Base-by-base conservation (phyloP, 92 coral and sea anemone species). In the Virgularia gustaviana region DNA sequence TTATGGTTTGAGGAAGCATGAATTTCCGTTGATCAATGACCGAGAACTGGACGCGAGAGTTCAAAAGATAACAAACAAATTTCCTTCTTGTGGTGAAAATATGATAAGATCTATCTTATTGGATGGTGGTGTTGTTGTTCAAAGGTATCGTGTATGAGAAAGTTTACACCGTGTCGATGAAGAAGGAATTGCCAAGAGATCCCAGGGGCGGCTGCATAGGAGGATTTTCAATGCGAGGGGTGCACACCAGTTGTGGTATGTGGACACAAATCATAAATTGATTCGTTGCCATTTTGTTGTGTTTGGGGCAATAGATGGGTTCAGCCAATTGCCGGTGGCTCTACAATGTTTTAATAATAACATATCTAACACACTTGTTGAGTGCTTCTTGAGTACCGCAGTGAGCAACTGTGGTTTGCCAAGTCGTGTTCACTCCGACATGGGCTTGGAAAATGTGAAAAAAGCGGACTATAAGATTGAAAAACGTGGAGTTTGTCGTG, bases 381-480 rank as follows among this genome's bases (percentile, higher is more conserved):
- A 65, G 49, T 61, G 51, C 42, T 87, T 80, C 76, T 49, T 76
- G 28, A 55, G 49, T 63, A 47, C 22, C 6, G 92, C 84, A 59
- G 85, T 87, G 49, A 59, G 60, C 47, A 71, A 68, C 61, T 87
- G 44, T 87, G 88, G 88, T 52, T 66, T 87, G n/a, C 92, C 88
- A 15, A 87, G 92, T 73, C 78, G 90, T 71, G 79, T 85, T 51
- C 68, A 88, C 53, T 73, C 88, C 31, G 90, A 88, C 79, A 85
- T 78, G 68, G 87, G 90, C 28, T 57, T 78, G 73, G 89, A 82
- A 77, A 88, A 88, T 79, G 85, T 85, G 45, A 57, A 28, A 34
- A 85, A 82, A 43, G 86, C 88, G 16, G 88, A 88, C 37, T 85
- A 82, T 63, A 85, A 85, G 95, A 78, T 88, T 39, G 65, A 68